These are phyloP conservation scores for Stichopus chloronotus DNA, from an alignment of 35 echinoderm and acorn worm species.

Conservation along the genomic window DNA sequence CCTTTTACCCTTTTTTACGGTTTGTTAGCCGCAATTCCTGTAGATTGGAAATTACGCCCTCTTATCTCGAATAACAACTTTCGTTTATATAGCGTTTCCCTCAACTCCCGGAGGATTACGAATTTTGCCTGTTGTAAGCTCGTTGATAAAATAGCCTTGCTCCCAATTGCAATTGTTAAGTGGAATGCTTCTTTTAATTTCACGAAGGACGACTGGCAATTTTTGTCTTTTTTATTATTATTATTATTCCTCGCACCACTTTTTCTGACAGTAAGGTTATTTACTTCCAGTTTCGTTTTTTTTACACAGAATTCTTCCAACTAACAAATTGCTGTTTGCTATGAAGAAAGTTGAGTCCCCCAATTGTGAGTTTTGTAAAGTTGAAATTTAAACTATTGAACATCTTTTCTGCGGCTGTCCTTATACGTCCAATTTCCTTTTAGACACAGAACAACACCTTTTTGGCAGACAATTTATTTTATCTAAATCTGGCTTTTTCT, in stretches of 20 bases:
- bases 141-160: not conserved
- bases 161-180: not conserved
- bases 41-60: too few relatives aligned
- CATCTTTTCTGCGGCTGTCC: not conserved
- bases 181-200: not conserved
- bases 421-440: not conserved
- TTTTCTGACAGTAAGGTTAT: not conserved
- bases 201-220: not conserved
- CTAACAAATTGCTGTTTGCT: not conserved
- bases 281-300: not conserved
- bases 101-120: not conserved
- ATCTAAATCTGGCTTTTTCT: too few relatives aligned
- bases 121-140: not conserved
- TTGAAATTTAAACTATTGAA: not conserved
- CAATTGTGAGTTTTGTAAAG: not conserved
- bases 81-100: too few relatives aligned
- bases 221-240: too few relatives aligned
- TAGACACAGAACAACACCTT: slow-evolving; percentile 3
- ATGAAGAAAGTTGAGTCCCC: not conserved
- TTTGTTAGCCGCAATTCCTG: too few relatives aligned
- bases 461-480: slow-evolving; percentile 1
- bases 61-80: too few relatives aligned
- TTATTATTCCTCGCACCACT: too few relatives aligned
- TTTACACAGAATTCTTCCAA: not conserved
- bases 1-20: too few relatives aligned